Evolutionary conservation across 2,113 vertebrate genomes (phyloP).

Genomic region (Prolemur simus): DNA sequence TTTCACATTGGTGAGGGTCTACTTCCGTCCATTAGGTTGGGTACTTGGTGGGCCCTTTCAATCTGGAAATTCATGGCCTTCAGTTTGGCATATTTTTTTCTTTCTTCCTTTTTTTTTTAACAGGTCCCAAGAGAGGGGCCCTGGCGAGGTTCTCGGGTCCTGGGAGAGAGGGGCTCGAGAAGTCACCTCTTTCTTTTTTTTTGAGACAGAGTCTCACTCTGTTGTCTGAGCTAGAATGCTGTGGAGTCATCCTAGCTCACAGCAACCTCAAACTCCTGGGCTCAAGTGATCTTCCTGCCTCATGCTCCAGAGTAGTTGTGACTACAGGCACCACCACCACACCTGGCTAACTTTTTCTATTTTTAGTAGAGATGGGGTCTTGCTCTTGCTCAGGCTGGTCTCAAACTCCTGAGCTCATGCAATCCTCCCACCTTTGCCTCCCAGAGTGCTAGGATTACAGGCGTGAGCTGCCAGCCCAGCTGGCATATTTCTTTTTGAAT

Average conservation of each 20-base stretch:
- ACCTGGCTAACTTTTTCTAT: neutral
- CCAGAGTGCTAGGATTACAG: neutral
- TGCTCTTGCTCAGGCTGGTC: neutral
- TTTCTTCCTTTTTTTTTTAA: neutral
- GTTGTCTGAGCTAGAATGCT: neutral
- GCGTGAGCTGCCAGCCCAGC: neutral
- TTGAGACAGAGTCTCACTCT: neutral
- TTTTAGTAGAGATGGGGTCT: neutral
- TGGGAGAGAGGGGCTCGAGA: too few species aligned
- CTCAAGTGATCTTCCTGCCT: neutral
- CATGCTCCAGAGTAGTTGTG: neutral
- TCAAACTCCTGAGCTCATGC: neutral
- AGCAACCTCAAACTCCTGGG: neutral
- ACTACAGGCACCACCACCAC: neutral
- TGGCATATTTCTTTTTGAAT: neutral
- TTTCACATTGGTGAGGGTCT: neutral
- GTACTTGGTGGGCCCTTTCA: neutral
- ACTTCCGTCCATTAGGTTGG: neutral
- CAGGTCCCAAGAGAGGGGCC: too few species aligned
- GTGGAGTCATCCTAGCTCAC: neutral
- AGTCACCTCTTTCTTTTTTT: neutral
- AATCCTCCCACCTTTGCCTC: fast-evolving
- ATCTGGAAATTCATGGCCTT: neutral
- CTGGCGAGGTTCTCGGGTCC: too few species aligned
- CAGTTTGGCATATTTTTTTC: too few species aligned